Evolutionary conservation across 2,888 invertebrate species (phyloP), one percentile per base, ranked within the genome.

Genomic region (Amphiduros pacificus): DNA sequence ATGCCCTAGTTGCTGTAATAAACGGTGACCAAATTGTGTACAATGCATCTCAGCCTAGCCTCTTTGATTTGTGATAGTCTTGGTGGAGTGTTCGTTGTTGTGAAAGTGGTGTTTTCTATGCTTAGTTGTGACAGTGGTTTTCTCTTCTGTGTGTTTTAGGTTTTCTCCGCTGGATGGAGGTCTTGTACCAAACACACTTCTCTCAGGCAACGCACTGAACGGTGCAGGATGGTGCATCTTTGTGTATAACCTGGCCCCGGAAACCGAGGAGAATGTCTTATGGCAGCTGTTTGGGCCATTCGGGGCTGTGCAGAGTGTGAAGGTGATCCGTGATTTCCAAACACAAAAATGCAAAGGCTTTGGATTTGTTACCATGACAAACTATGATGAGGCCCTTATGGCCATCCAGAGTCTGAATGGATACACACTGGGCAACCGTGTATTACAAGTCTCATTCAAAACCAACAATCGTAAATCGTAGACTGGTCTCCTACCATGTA

Each of bases 341-440:
- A 94, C 94, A 72, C 94, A 94, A 87, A 96, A 96, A 85, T 96
- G 96, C 87, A 96, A 95, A 87, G 97, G 97, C 49, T 97, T 95
- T 85, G 97, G 95, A 73, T 96, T 96, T 84, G 95, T 97, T 74
- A 95, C 95, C 71, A 97, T 97, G 96, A 94, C 94, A 82, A 94
- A 95, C 85, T 96, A 97, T 82, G 95, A 96, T 79, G 96, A 97
- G 85, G 94, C 96, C 64, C 90, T 94, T 69, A 92, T 94, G 77
- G 96, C 97, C 74, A 96, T 96, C 81, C 93, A 94, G 85, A 93
- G 93, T 71, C 87, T 97, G 80, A 96, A 97, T 85, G 96, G 96
- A 78, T 95, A 94, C 85, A 92, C 93, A 76, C 87, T 97, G 79
- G 94, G 93, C 78, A 94, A 94, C 84, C 90, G 96, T 77, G 93